A percentile compares a stretch with the other conserved stretches of the same genome.
These are phyloP conservation scores for Urocyon cinereoargenteus DNA, from an alignment of 2,797 vertebrate species.

Conservation along the genomic window DNA sequence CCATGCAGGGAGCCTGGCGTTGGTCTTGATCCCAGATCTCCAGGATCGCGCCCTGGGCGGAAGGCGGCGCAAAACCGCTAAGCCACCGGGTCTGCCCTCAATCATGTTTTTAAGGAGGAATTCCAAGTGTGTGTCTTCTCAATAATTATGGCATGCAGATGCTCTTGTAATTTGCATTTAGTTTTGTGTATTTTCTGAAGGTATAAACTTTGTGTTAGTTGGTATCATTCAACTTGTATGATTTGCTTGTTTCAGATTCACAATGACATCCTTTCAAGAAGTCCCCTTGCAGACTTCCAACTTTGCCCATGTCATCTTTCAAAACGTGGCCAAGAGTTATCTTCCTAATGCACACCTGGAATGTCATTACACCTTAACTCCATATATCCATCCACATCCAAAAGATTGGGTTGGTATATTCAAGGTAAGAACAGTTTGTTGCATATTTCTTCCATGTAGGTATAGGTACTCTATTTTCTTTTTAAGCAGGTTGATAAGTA, in stretches of 20 bases:
- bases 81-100: too few species aligned
- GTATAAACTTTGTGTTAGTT: constrained; percentile 30
- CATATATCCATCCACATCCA: constrained; percentile 96
- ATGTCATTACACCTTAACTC: constrained; percentile 97
- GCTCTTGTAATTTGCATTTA: constrained; percentile 5
- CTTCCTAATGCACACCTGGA: constrained; percentile 97
- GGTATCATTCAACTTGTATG: constrained; percentile 55
- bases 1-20: too few species aligned
- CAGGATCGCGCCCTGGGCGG: too few species aligned
- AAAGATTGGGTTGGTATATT: constrained; percentile 99
- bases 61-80: too few species aligned
- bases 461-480: background rate
- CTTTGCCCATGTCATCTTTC: constrained; percentile 99
- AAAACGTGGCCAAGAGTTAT: constrained; percentile 99
- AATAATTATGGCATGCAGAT: background rate
- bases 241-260: constrained; percentile 86
- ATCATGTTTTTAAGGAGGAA: constrained; percentile 33
- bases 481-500: constrained; percentile 55
- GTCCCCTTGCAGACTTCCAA: constrained; percentile 95
- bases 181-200: constrained; percentile 46
- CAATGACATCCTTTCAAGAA: constrained; percentile 94
- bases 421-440: constrained; percentile 91
- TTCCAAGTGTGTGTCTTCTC: background rate
- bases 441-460: background rate
- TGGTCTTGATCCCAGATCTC: too few species aligned